Percentiles rank a stretch among this genome's conserved stretches.
Evolutionary conservation across 2,113 vertebrate species (phyloP).

Genomic region (Aphyosemion australe): DNA sequence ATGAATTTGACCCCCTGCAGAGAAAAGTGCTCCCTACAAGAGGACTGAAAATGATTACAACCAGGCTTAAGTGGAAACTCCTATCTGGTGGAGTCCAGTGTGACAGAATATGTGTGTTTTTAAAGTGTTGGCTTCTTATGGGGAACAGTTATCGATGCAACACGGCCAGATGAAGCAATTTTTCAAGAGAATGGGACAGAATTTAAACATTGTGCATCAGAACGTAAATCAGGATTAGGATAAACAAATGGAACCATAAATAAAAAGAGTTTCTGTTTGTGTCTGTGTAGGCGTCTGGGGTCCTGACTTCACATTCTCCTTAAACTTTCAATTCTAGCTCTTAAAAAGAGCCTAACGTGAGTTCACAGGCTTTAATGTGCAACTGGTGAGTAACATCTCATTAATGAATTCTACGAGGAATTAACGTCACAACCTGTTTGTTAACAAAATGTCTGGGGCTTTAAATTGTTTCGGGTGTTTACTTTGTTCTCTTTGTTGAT

Average conservation of each 20-base stretch:
- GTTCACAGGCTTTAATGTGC: not conserved
- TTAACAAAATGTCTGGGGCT: not conserved
- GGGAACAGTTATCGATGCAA: slow-evolving; percentile 11
- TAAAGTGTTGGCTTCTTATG: slow-evolving; percentile 14
- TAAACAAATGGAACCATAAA: too few relatives aligned
- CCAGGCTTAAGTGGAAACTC: slow-evolving; percentile 31
- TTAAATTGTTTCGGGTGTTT: not conserved
- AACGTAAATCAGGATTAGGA: too few relatives aligned
- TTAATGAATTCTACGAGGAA: not conserved
- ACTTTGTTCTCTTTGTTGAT: not conserved
- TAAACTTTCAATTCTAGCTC: not conserved
- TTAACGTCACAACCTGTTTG: slow-evolving; percentile 6
- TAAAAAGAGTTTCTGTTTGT: too few relatives aligned
- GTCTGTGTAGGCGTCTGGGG: too few relatives aligned
- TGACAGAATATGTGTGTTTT: not conserved
- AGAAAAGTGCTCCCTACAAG: slow-evolving; percentile 33
- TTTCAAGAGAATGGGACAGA: not conserved
- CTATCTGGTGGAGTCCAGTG: slow-evolving; percentile 25
- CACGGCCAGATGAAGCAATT: not conserved
- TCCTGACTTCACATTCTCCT: not conserved
- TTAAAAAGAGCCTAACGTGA: not conserved
- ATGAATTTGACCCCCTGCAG: slow-evolving; percentile 30
- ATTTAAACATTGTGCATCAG: too few relatives aligned
- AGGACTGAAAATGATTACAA: slow-evolving; percentile 40
- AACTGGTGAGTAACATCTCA: not conserved